These are phyloP conservation scores for Drosophila yakuba DNA, from an alignment of 1,140 invertebrate genomes.

Conservation along the genomic window DNA sequence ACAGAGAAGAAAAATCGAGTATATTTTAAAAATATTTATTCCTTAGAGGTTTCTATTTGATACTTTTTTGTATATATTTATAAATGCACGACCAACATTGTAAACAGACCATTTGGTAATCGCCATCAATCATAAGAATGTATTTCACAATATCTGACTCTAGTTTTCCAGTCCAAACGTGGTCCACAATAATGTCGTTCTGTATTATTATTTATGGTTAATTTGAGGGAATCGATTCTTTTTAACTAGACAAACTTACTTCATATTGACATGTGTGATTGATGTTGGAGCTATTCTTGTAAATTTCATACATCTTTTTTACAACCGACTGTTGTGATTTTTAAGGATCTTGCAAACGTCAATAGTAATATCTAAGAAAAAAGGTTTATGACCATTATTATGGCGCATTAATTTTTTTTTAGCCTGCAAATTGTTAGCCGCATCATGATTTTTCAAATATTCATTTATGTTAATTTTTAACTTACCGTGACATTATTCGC, in stretches of 20 bases:
- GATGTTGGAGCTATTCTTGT: slow-evolving; percentile 34
- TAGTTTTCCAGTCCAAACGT: slow-evolving; percentile 45
- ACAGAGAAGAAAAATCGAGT: too few relatives aligned
- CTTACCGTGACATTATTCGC: slow-evolving; percentile 41
- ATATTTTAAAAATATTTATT: too few relatives aligned
- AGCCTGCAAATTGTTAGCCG: not conserved
- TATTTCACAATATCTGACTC: slow-evolving; percentile 18
- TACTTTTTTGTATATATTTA: slow-evolving; percentile 29
- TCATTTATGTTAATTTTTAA: not conserved
- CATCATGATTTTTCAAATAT: too few relatives aligned
- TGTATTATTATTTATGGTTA: not conserved
- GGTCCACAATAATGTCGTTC: slow-evolving; percentile 54
- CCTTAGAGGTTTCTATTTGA: not conserved
- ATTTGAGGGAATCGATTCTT: not conserved
- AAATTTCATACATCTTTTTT: slow-evolving; percentile 8
- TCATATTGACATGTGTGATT: slow-evolving; percentile 61
- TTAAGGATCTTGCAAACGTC: slow-evolving; percentile 44
- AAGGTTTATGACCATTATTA: slow-evolving; percentile 53
- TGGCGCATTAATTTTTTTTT: slow-evolving; percentile 31
- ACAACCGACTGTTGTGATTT: slow-evolving; percentile 16
- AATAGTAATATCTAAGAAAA: slow-evolving; percentile 20
- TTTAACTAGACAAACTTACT: slow-evolving; percentile 27
- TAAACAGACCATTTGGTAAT: slow-evolving; percentile 26
- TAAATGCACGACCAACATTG: not conserved
- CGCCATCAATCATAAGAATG: slow-evolving; percentile 32